A percentile compares a stretch with the other conserved stretches of the same genome.
Evolutionary conservation across 2,797 vertebrate species (phyloP).

Genomic region (Oreochromis mossambicus): DNA sequence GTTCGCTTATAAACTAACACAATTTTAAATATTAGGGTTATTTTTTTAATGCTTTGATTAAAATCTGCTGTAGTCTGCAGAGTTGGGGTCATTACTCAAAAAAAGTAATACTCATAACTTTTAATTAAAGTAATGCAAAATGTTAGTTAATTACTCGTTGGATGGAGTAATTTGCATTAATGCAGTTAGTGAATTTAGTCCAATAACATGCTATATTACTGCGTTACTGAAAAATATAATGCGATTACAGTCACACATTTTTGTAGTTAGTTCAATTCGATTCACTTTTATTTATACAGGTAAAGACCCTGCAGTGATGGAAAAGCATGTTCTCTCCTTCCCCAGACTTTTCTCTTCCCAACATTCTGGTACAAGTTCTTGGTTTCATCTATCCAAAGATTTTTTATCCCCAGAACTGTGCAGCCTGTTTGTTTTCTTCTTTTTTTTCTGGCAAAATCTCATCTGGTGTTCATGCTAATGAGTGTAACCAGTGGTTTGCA

Average conservation of each 20-base stretch:
- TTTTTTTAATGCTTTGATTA: background rate
- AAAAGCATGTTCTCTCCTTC: background rate
- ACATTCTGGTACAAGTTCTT: background rate
- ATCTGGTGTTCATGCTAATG: background rate
- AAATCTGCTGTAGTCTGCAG: background rate
- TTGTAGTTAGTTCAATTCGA: background rate
- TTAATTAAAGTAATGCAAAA: background rate
- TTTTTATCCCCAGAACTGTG: background rate
- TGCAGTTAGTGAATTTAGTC: background rate
- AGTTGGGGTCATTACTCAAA: background rate
- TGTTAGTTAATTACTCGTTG: background rate
- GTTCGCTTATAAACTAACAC: background rate
- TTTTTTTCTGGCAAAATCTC: too few relatives aligned
- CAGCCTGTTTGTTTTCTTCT: background rate
- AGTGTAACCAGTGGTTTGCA: background rate
- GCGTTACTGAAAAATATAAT: background rate
- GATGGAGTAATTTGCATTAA: background rate
- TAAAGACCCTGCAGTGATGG: background rate
- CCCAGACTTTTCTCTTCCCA: background rate
- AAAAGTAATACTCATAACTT: background rate
- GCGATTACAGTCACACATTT: background rate
- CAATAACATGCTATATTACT: background rate
- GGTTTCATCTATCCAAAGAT: background rate
- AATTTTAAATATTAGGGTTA: background rate
- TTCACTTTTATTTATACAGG: background rate